Evolutionary conservation across 2,113 vertebrate species (phyloP), one percentile per base, ranked within the genome.

Genomic region (Rhodinocichla rosea): DNA sequence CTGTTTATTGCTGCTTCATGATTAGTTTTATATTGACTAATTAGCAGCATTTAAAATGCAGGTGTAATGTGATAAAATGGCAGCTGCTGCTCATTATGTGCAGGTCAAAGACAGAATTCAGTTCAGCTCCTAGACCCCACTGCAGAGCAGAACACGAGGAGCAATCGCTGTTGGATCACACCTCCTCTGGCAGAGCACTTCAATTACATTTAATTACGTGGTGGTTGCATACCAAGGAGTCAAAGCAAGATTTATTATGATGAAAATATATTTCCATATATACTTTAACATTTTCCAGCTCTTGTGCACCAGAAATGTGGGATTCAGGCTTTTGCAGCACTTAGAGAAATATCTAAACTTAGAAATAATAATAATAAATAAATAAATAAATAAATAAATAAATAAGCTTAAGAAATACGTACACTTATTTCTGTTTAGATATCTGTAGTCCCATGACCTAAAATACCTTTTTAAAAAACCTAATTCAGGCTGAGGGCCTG

Each of bases 151-250:
- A 77, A 64, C 77, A 82, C 4, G 8, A 94, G 75, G 7, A 92
- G 87, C 77, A 91, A 86, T 96, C 64, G 80, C 40, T 55, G 63
- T 37, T 78, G 90, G 78, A 89, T 86, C 94, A 73, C 68, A 70
- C 93, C 87, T 96, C 71, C 56, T 57, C 85, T 95, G 69, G 83
- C 81, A 75, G 26, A 55, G 52, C 8, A 50, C 64, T 78, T 69
- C 49, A 86, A n/a, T 88, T 86, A 55, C 68, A 86, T 87, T 83
- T 89, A 85, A 96, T 94, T 93, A 85, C 21, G 24, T 75, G 67
- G 67, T 83, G 68, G 56, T 65, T 86, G 60, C 82, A 88, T 80
- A 75, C 39, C 59, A 92, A 78, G 89, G 85, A 92, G 49, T 55
- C 4, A 1, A 85, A 85, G 27, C 30, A 94, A 87, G 47, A 92